Percentiles rank a stretch among this genome's conserved stretches.
Conservation (phyloP, 2,113 vertebrate species). For the Sapayoa aenigma region DNA sequence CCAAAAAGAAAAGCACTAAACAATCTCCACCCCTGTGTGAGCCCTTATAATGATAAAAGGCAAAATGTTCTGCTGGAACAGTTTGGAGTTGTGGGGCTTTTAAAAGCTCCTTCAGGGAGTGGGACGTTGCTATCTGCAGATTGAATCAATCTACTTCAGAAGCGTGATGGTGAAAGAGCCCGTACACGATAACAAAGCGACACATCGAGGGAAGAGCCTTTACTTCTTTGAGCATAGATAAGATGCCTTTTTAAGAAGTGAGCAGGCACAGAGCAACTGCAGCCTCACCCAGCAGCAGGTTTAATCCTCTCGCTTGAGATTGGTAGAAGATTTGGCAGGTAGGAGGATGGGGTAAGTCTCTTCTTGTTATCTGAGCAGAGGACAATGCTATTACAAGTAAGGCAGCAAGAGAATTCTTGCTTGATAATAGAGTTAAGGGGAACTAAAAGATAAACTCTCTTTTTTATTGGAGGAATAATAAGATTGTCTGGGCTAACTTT, state of each 20-base stretch:
- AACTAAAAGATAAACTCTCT: conserved; percentile 12
- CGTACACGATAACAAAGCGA: neutral
- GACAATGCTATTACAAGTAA: conserved; percentile 47
- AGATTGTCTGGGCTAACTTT: neutral
- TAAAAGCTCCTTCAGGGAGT: neutral
- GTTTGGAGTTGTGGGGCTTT: neutral
- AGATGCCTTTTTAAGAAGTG: neutral
- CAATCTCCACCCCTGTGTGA: neutral
- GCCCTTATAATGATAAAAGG: neutral
- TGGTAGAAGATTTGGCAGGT: conserved; percentile 37
- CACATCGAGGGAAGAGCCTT: conserved; percentile 2
- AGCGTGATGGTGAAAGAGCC: neutral
- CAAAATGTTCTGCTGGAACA: neutral
- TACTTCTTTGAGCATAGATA: conserved; percentile 36
- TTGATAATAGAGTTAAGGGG: conserved; percentile 42
- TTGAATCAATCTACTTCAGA: conserved; percentile 20
- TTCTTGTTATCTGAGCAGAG: conserved; percentile 43
- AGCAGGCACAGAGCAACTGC: conserved; percentile 2
- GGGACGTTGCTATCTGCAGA: conserved; percentile 32
- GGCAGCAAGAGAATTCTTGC: conserved; percentile 37
- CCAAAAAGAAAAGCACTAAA: neutral
- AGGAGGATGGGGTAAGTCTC: conserved; percentile 7
- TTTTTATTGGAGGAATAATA: neutral
- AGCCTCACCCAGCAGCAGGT: conserved; percentile 21
- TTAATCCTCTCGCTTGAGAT: conserved; percentile 35